A percentile compares a stretch with the other conserved stretches of the same genome.
These are phyloP conservation scores for Brienomyrus brachyistius DNA, from an alignment of 2,113 vertebrate species.

Conservation along the genomic window DNA sequence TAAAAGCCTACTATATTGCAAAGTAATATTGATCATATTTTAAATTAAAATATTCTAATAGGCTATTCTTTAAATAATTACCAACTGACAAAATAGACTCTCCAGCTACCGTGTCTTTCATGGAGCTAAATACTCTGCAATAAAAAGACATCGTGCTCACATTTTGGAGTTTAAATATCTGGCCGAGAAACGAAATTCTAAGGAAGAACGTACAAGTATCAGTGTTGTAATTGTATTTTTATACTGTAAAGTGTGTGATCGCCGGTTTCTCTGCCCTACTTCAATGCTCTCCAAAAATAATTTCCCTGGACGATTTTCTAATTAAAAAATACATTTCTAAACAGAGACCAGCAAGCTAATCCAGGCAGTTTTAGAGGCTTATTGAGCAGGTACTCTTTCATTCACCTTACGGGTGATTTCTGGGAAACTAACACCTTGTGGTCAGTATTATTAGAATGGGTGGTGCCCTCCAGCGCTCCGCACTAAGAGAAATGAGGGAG, in stretches of 20 bases:
- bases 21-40: not conserved
- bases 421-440: not conserved
- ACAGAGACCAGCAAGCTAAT: not conserved
- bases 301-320: constrained; percentile 1
- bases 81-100: not conserved
- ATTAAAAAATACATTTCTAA: not conserved
- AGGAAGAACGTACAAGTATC: not conserved
- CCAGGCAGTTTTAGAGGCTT: not conserved
- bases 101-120: not conserved
- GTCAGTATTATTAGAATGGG: not conserved
- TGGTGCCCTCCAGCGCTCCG: not conserved
- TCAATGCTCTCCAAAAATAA: constrained; percentile 4
- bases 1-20: not conserved
- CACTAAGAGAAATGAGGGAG: not conserved
- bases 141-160: not conserved
- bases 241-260: not conserved
- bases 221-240: not conserved
- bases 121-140: not conserved
- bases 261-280: not conserved
- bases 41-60: not conserved
- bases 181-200: not conserved
- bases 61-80: not conserved
- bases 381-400: not conserved
- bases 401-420: not conserved
- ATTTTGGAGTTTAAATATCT: not conserved